Base-by-base conservation (phyloP, 2,888 invertebrate genomes). In the Bhutanitis thaidina region DNA sequence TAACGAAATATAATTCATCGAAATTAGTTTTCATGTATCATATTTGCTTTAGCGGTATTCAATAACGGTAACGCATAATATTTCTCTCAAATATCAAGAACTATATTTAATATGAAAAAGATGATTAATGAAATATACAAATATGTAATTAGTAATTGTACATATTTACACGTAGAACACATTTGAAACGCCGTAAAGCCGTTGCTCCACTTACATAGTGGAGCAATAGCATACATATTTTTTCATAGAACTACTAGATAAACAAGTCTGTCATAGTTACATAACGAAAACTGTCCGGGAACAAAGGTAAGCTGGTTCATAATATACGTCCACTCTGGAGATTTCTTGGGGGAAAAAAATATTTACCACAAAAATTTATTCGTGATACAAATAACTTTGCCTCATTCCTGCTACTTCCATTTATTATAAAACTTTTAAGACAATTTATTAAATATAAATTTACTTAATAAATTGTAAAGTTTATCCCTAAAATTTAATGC, bases 281-380 rank as follows among this genome's bases (percentile, higher is more conserved):
- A n/a, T n/a, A n/a, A n/a, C n/a, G n/a, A n/a, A n/a, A n/a, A n/a
- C n/a, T n/a, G n/a, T n/a, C n/a, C n/a, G n/a, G n/a, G n/a, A n/a
- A n/a, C n/a, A n/a, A n/a, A n/a, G n/a, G 20, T 38, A 38, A 25
- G 38, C 38, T 38, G 15, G 25, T 38, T 25, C 12, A 10, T 10
- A 30, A 30, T 30, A 30, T 20, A 20, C 20, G 20, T 4, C 2
- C 5, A 20, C 20, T 20, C 20, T 20, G 10, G 16, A 46, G 29
- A 32, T 37, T 34, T 47, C n/a, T 10, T 13, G 32, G 35, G 16
- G 14, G 36, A 34, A 57, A 51, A 34, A 43, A 53, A 53, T 40
- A 48, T 47, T 54, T 54, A 60, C 45, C 52, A 52, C 55, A 43
- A 57, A 57, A 49, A 41, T 38, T 47, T 54, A 43, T 51, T 29